Evolutionary conservation across 2,113 vertebrate genomes (phyloP), one percentile per base, ranked within the genome.

Genomic region (Zapus hudsonius): DNA sequence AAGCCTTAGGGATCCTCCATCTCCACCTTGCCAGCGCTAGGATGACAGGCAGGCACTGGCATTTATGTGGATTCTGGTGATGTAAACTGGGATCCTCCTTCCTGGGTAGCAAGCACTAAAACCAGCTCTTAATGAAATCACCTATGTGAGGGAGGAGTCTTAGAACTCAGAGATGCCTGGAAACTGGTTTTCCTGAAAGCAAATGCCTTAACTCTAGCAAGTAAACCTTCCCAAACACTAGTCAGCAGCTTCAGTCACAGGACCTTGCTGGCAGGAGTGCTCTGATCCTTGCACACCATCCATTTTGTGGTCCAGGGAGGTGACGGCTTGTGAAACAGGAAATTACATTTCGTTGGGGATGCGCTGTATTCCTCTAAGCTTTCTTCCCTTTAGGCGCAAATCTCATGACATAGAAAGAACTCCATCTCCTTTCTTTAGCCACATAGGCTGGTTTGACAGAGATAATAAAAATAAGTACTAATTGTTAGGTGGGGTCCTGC

Each of bases 51-150:
- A 47, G 12, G 47, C 47, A 47, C 47, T 47, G 47, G 47, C 47
- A 12, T 47, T 47, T 47, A 8, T 12, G 12, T 47, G 47, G 47
- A 12, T 47, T 47, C 47, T 47, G 47, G 47, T 47, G 47, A 47
- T 47, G 7, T 12, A 47, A 47, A 47, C 47, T 47, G 7, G 12
- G 47, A 12, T 47, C 7, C 12, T 47, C 47, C 7, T 47, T 47
- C 47, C 12, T 47, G 12, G 47, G 12, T 47, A 47, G 47, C 47
- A 47, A 47, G 47, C 47, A 47, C 47, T 47, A n/a, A n/a, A n/a
- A n/a, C n/a, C n/a, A n/a, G n/a, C n/a, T 64, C 13, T 87, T 85
- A 73, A n/a, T 47, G 57, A 87, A 87, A 91, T 70, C 87, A 40
- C 22, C 19, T 59, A 4, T 42, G 29, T 40, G 76, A 87, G 73